These are phyloP conservation scores for Camponotus floridanus DNA, from an alignment of 1,140 invertebrate species.

Conservation along the genomic window DNA sequence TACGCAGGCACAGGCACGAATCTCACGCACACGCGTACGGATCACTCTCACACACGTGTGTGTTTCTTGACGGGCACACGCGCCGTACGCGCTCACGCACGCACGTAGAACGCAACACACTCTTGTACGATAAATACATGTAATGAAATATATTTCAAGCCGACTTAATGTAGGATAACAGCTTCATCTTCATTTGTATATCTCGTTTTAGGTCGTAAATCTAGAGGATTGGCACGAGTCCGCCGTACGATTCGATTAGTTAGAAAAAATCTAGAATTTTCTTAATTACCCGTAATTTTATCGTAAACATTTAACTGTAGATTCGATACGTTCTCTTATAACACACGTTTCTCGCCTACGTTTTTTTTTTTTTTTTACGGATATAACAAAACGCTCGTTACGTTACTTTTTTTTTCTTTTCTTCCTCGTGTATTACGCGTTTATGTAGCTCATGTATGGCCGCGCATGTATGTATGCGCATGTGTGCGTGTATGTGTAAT, in stretches of 20 bases:
- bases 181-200: slow-evolving; percentile 71
- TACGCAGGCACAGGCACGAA: not conserved
- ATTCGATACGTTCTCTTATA: slow-evolving; percentile 80
- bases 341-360: slow-evolving; percentile 72
- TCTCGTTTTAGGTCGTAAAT: slow-evolving; percentile 78
- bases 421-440: slow-evolving; percentile 46
- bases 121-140: slow-evolving; percentile 69
- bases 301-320: slow-evolving; percentile 85
- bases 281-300: slow-evolving; percentile 86
- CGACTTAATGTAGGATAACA: slow-evolving; percentile 76
- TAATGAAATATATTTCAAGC: slow-evolving; percentile 78
- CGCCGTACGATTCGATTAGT: slow-evolving; percentile 82
- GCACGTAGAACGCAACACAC: slow-evolving; percentile 17
- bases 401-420: slow-evolving; percentile 33
- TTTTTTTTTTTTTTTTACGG: slow-evolving; percentile 65
- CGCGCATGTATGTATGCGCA: slow-evolving; percentile 54
- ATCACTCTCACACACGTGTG: slow-evolving; percentile 2
- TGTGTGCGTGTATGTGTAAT: slow-evolving; percentile 33
- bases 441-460: slow-evolving; percentile 16
- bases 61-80: too few relatives aligned
- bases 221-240: slow-evolving; percentile 80
- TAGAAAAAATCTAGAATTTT: slow-evolving; percentile 86
- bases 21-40: slow-evolving; percentile 14
- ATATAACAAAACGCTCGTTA: slow-evolving; percentile 81
- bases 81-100: not conserved